Conservation (phyloP, 2,113 vertebrate species). For the Galemys pyrenaicus region DNA sequence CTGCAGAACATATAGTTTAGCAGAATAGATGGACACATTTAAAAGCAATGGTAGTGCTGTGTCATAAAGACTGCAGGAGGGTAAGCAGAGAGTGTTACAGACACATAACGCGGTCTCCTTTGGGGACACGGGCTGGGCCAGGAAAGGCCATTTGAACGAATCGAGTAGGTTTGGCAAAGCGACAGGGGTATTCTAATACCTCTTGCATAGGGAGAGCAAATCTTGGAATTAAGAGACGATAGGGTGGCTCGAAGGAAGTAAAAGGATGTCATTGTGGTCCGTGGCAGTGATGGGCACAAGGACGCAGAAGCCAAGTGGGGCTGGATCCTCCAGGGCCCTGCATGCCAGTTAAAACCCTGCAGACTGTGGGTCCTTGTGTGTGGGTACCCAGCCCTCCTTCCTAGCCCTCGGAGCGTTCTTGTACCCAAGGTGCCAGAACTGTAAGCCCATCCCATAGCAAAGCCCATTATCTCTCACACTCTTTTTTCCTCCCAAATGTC, state of each 20-base stretch:
- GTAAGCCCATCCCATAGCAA: not conserved
- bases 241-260: not conserved
- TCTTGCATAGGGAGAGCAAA: not conserved
- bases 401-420: not conserved
- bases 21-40: not conserved
- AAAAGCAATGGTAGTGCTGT: not conserved
- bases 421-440: not conserved
- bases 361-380: too few relatives aligned
- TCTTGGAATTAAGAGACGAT: not conserved
- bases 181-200: not conserved
- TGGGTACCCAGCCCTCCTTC: not conserved
- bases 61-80: not conserved
- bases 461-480: conserved; percentile 8
- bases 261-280: not conserved
- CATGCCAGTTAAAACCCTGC: not conserved
- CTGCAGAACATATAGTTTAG: not conserved
- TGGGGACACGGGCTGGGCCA: not conserved
- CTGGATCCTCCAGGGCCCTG: not conserved
- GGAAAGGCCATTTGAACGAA: not conserved
- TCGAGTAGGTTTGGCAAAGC: not conserved
- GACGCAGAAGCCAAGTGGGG: not conserved
- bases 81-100: not conserved
- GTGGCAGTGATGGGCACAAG: too few relatives aligned
- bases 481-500: conserved; percentile 55
- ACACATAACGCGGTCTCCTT: not conserved